Percentiles rank a stretch among this genome's conserved stretches.
Conservation (phyloP, 2,888 invertebrate species). For the Yponomeuta plumbellus region DNA sequence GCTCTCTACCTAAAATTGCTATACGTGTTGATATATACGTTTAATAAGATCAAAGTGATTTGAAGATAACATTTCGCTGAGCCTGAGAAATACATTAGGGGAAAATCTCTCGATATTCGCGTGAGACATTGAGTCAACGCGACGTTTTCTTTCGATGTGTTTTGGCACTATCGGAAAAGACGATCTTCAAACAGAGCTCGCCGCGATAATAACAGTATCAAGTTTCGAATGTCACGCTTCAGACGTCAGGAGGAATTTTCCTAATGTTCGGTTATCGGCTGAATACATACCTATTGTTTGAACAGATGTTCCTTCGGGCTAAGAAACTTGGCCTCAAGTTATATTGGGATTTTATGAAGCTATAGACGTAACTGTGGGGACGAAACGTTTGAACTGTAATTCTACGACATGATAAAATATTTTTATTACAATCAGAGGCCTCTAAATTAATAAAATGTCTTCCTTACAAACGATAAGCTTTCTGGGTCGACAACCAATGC, state of each 20-base stretch:
- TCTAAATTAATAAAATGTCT: too few species aligned
- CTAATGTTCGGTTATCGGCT: slow-evolving; percentile 14
- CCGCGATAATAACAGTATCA: slow-evolving; percentile 3
- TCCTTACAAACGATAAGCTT: too few species aligned
- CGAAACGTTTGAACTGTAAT: background rate
- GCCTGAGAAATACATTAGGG: background rate
- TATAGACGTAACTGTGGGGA: background rate
- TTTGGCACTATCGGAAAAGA: background rate
- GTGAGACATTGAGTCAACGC: background rate
- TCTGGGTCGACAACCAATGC: too few species aligned
- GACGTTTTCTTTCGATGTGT: background rate
- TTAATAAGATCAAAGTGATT: slow-evolving; percentile 1
- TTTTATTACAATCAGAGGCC: background rate
- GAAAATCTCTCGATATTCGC: background rate
- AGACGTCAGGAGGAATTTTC: slow-evolving; percentile 4
- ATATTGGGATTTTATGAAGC: slow-evolving; percentile 5
- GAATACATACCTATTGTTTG: slow-evolving; percentile 16
- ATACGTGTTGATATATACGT: background rate
- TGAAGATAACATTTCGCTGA: slow-evolving; percentile 1
- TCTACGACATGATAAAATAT: background rate
- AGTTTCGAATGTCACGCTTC: slow-evolving; percentile 5
- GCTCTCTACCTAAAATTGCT: background rate
- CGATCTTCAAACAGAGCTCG: background rate
- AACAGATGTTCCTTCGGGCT: slow-evolving; percentile 15
- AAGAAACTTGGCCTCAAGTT: background rate